phyloP scores from a whole-genome alignment of 2,113 vertebrate genomes.

The Clarias gariepinus region DNA sequence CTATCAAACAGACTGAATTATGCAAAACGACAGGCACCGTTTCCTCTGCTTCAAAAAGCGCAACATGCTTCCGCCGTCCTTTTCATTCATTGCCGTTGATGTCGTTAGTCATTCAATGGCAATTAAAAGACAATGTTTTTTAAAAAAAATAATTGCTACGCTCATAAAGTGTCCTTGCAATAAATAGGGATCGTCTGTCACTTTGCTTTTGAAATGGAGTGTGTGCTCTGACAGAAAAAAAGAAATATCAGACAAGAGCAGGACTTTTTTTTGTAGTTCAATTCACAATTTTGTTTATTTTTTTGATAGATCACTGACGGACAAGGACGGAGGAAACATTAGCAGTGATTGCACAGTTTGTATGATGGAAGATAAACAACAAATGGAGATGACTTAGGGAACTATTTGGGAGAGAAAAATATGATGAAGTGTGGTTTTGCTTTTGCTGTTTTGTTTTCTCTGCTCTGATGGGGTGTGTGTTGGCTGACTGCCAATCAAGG shows the following conservation, averaged over 20 bases:
- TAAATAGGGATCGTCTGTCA: slow-evolving; percentile 24
- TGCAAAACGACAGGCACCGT: slow-evolving; percentile 22
- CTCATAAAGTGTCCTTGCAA: not conserved
- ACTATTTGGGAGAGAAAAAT: not conserved
- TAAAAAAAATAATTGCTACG: not conserved
- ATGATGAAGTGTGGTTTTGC: slow-evolving; percentile 5
- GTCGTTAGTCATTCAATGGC: slow-evolving; percentile 27
- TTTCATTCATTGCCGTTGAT: slow-evolving; percentile 30
- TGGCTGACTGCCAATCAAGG: slow-evolving; percentile 40
- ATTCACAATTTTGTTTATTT: not conserved
- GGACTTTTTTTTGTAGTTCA: not conserved
- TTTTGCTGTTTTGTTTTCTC: not conserved
- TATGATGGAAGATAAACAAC: not conserved
- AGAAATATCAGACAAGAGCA: not conserved
- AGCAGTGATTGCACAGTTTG: slow-evolving; percentile 15
- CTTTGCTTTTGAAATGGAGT: not conserved
- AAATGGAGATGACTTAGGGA: not conserved
- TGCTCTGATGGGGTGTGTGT: slow-evolving; percentile 1
- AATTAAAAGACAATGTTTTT: slow-evolving; percentile 36
- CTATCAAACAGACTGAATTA: slow-evolving; percentile 53
- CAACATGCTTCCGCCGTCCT: slow-evolving; percentile 18
- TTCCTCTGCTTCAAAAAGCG: slow-evolving; percentile 12
- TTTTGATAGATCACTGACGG: slow-evolving; percentile 16
- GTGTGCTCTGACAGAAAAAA: slow-evolving; percentile 38
- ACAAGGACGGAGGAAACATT: slow-evolving; percentile 32